Base-by-base conservation (phyloP, 2,797 vertebrate species). In the Schizothorax lantsangensis region DNA sequence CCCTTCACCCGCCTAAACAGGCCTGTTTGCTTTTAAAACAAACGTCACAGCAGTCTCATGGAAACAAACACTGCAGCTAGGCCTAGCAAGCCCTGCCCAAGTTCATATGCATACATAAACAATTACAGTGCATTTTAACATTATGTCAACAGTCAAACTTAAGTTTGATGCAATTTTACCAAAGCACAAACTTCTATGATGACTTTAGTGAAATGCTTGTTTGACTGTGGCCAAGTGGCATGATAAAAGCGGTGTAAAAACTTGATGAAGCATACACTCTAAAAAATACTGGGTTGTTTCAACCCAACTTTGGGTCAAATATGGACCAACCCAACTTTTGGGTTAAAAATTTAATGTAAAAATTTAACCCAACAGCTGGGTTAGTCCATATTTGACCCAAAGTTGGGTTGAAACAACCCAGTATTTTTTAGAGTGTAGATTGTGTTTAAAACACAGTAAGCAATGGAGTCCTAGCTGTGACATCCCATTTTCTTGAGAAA, bases 11-110 rank as follows among this genome's bases (percentile, higher is more conserved):
- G 89, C 87, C 91, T 94, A 95, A 95, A 95, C 92, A 93, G 88
- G 88, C 87, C 82, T 92, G 93, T 95, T 95, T 95, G 95, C 94
- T 95, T 95, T 95, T 91, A 93, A 94, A 94, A 95, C 94, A 95
- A 91, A 91, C 91, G 95, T 88, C 94, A 95, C 94, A 72, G 59
- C 26, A 6, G 78, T 74, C 68, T 79, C 38, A 49, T n/a, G 69
- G 69, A 66, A 72, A 74, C 77, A 84, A 69, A 85, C 47, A 79
- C 33, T 8, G 45, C 43, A 52, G 43, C 73, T 52, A 52, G 59
- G 21, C 15, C 19, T 1, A 77, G 38, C 49, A 57, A 30, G 33
- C 33, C 4, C 47, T 57, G 66, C n/a, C 49, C 1, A 2, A 68
- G 47, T 40, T 19, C 11, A 68, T 26, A 45, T 71, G 64, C 19